Evolutionary conservation across 2,888 invertebrate species (phyloP), one percentile per base, ranked within the genome.

Genomic region (Oscheius sp.): DNA sequence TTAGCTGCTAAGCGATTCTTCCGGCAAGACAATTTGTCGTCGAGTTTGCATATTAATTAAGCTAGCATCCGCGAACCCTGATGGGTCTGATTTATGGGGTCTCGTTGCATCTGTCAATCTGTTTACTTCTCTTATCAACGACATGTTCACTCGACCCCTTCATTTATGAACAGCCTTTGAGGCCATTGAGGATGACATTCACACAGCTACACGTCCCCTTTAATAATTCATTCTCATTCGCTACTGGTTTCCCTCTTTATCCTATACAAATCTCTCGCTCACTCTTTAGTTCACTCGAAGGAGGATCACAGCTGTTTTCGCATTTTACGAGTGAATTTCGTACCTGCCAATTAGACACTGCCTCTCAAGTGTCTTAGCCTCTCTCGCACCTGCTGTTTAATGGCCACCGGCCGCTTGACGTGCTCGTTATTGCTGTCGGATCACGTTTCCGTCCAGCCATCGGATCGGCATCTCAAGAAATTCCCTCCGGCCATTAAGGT

Each of bases 31-130:
- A 59, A 44, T 44, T 59, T 44, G 59, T 59, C 59, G 59, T 59
- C 59, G 41, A 59, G 59, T 59, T 59, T 59, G 59, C 59, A 59
- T 59, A 59, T 59, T 59, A 59, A 59, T 59, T 59, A 59, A 44
- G 30, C 9, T 12, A 17, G 24, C 54, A 24, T 44, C 44, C 30
- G 59, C 28, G 59, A 44, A 59, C 8, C 41, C 59, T 59, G 41
- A 44, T 44, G 59, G 38, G 44, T 17, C 26, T 44, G 59, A 59
- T 59, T 59, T 59, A 59, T 59, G 20, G 56, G n/a, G 22, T 20
- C 45, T 38, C 30, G 2, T 2, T 41, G 24, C 36, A 17, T 45
- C 47, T 32, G 45, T 12, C 44, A 30, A 8, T 41, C 61, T 36
- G 22, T 20, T 20, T 14, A 36, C 12, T 9, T 30, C 24, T 33